Percentiles rank a stretch among this genome's conserved stretches.
phyloP scores from a whole-genome alignment of 1,140 invertebrate species.

The Trichonephila inaurata region DNA sequence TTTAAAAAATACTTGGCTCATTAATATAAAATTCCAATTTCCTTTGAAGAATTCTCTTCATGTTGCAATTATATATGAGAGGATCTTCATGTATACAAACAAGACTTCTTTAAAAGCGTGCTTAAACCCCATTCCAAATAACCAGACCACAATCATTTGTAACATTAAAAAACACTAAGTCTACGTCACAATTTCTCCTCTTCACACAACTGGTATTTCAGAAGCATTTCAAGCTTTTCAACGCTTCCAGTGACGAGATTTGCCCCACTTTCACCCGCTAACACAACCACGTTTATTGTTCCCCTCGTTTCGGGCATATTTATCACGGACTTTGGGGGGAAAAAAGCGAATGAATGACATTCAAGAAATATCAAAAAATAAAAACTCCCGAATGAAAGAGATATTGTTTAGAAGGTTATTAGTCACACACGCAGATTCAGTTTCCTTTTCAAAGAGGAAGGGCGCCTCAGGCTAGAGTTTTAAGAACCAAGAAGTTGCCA shows the following conservation, averaged over 20 bases:
- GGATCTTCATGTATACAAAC: too few relatives aligned
- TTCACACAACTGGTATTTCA: neutral
- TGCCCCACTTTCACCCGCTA: neutral
- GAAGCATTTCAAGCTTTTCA: neutral
- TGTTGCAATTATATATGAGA: too few relatives aligned
- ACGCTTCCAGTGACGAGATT: neutral
- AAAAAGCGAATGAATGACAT: neutral
- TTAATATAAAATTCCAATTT: too few relatives aligned
- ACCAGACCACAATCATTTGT: neutral
- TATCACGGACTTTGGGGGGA: neutral
- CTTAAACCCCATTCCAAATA: neutral
- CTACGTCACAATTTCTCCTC: neutral
- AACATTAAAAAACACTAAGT: neutral
- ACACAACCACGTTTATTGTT: neutral
- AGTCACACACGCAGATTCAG: neutral
- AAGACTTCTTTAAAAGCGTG: too few relatives aligned
- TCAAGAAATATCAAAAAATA: neutral
- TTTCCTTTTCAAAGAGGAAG: conserved; percentile 17
- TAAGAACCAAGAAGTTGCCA: conserved; percentile 18
- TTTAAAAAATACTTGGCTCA: too few relatives aligned
- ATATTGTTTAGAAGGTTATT: neutral
- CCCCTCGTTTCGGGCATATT: neutral
- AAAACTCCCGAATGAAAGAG: conserved; percentile 18
- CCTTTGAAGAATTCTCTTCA: too few relatives aligned
- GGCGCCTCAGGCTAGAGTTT: neutral